Evolutionary conservation across 2,113 vertebrate species (phyloP).

Genomic region (Calidris pygmaea): DNA sequence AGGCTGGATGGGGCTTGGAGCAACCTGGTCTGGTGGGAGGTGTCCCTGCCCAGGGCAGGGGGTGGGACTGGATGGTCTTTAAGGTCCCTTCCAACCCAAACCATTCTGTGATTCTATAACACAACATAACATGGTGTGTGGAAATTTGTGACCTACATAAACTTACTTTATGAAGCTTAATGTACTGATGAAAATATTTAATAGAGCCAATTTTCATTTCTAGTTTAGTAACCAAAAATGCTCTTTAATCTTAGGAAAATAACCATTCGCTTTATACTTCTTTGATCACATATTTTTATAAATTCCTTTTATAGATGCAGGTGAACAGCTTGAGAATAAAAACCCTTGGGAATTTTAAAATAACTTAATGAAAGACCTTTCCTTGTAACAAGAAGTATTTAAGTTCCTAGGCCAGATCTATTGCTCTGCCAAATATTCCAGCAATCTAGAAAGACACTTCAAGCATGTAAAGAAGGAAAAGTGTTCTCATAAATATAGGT

Average conservation of each 20-base stretch:
- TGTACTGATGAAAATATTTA: background rate
- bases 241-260: background rate
- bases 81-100: background rate
- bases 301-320: background rate
- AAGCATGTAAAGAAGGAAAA: background rate
- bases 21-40: background rate
- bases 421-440: background rate
- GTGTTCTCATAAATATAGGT: background rate
- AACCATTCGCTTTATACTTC: background rate
- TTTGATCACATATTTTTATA: background rate
- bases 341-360: background rate
- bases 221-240: background rate
- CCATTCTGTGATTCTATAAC: background rate
- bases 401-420: background rate
- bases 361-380: background rate
- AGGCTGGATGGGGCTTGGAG: background rate
- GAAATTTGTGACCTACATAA: background rate
- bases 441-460: background rate
- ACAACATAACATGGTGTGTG: background rate
- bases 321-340: background rate
- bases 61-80: background rate
- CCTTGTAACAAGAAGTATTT: background rate
- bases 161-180: background rate
- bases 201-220: background rate
- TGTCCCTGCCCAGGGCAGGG: background rate